A percentile compares a stretch with the other conserved stretches of the same genome.
Evolutionary conservation across 2,113 vertebrate genomes (phyloP).

Genomic region (Corapipo altera): DNA sequence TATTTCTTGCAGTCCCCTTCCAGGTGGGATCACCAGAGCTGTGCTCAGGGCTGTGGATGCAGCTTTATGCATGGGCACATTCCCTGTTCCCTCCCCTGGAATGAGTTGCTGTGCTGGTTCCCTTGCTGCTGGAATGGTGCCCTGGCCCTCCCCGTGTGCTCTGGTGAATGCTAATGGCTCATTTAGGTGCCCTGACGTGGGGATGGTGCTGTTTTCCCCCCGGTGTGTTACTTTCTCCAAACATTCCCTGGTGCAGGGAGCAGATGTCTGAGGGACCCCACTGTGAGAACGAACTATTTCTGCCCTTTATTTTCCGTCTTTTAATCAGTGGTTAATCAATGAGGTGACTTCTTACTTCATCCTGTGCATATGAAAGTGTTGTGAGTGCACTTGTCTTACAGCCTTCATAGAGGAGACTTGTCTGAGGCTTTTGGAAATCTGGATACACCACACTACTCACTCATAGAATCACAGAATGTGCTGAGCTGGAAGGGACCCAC

Average conservation of each 20-base stretch:
- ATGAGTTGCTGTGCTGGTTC: not conserved
- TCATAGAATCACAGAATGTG: not conserved
- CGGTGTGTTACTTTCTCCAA: fast-evolving
- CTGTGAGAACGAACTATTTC: not conserved
- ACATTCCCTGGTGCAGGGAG: fast-evolving
- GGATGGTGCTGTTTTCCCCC: not conserved
- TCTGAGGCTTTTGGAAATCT: not conserved
- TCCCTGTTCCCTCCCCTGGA: not conserved
- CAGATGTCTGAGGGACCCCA: not conserved
- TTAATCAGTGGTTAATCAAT: slow-evolving; percentile 18
- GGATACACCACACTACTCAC: fast-evolving
- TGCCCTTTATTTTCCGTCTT: slow-evolving; percentile 14
- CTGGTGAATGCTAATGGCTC: not conserved
- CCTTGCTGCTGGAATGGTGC: not conserved
- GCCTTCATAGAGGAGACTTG: fast-evolving
- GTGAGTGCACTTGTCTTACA: not conserved
- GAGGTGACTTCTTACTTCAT: not conserved
- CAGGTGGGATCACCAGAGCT: not conserved
- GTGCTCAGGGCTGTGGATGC: not conserved
- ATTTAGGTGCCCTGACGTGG: not conserved
- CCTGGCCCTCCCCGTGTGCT: not conserved
- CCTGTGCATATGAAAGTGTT: not conserved
- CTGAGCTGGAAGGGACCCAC: not conserved
- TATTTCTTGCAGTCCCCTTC: fast-evolving
- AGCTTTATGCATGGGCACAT: not conserved